Evolutionary conservation across 2,797 vertebrate species (phyloP).

Genomic region (Eulemur rubriventer): DNA sequence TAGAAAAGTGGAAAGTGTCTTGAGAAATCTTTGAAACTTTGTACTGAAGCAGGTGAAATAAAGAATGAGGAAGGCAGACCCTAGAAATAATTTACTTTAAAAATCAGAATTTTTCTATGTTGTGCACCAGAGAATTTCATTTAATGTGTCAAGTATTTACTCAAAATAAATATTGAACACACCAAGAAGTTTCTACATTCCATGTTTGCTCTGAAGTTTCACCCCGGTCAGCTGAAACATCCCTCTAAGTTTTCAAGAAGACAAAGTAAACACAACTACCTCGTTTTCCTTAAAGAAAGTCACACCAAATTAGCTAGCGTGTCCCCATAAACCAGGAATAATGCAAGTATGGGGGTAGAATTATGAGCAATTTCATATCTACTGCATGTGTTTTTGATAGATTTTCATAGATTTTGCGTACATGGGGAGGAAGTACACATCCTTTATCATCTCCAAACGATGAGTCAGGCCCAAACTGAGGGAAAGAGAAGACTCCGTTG

Average conservation of each 20-base stretch:
- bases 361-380: not conserved
- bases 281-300: slow-evolving; percentile 16
- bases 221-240: not conserved
- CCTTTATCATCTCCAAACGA: not conserved
- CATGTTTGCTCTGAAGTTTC: slow-evolving; percentile 33
- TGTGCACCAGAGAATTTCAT: slow-evolving; percentile 38
- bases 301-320: not conserved
- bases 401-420: not conserved
- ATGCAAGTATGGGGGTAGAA: not conserved
- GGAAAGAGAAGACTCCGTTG: not conserved
- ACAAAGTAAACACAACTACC: slow-evolving; percentile 24
- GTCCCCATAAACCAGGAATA: not conserved
- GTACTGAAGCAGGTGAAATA: slow-evolving; percentile 28
- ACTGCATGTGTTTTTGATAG: not conserved
- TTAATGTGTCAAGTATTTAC: not conserved
- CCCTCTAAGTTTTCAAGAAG: slow-evolving; percentile 24
- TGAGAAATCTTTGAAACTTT: slow-evolving; percentile 32
- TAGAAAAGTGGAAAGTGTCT: not conserved
- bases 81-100: not conserved
- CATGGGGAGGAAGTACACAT: not conserved
- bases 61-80: not conserved
- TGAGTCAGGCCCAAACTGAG: not conserved
- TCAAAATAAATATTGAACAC: slow-evolving; percentile 28
- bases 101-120: slow-evolving; percentile 4
- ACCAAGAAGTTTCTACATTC: slow-evolving; percentile 1